Conservation (phyloP, 1,140 invertebrate species). For the Macrosteles quadrilineatus region DNA sequence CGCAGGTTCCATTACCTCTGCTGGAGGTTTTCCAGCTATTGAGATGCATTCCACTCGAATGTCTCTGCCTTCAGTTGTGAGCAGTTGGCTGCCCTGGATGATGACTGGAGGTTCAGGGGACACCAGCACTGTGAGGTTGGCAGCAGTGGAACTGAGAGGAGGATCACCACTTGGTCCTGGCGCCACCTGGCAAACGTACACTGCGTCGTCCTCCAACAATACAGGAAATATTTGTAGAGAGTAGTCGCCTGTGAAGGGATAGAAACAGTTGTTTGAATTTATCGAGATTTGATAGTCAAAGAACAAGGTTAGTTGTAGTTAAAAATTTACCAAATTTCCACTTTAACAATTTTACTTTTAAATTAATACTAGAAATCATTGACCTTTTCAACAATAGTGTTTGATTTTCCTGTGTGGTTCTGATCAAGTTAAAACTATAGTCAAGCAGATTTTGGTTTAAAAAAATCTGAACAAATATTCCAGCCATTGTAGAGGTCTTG, state of each 20-base stretch:
- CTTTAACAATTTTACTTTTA: no score
- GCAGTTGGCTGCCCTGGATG: slow-evolving; percentile 74
- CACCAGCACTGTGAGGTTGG: slow-evolving; percentile 81
- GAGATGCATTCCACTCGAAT: slow-evolving; percentile 89
- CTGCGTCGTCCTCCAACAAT: slow-evolving; percentile 85
- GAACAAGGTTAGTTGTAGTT: no score
- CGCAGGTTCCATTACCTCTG: no score
- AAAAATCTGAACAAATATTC: no score
- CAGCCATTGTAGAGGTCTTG: no score
- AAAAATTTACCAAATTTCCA: no score
- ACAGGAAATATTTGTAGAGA: slow-evolving; percentile 85
- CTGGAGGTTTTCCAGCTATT: slow-evolving; percentile 85
- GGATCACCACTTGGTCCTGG: slow-evolving; percentile 68
- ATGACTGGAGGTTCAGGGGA: slow-evolving; percentile 88
- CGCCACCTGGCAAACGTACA: slow-evolving; percentile 89
- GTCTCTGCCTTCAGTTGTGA: slow-evolving; percentile 84
- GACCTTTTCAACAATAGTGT: no score
- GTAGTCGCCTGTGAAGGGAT: slow-evolving; percentile 87
- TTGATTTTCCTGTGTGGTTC: no score
- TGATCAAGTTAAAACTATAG: no score
- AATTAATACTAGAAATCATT: no score
- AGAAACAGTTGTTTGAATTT: slow-evolving; percentile 47
- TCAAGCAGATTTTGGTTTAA: no score
- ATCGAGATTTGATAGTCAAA: no score
- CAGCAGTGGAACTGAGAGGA: slow-evolving; percentile 79